Evolutionary conservation across 2,888 invertebrate species (phyloP), one percentile per base, ranked within the genome.

Genomic region (Stegophylla sp.): DNA sequence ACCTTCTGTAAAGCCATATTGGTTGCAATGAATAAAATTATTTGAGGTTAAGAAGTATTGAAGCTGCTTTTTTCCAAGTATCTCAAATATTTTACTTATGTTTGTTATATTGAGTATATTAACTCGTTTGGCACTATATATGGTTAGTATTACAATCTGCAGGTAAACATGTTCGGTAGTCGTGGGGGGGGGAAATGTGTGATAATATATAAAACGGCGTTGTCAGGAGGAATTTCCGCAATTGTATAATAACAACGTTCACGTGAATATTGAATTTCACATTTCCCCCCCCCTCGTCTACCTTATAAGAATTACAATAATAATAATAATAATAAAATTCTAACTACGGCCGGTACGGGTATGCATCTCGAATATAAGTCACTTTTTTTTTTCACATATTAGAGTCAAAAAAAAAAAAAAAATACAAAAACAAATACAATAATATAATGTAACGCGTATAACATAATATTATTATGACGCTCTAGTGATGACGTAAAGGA

Each of bases 241-340:
- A 45, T 73, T 59, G 28, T 73, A 48, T 43, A 73, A 59, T 59
- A 56, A 45, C 12, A 34, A 51, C 10, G 3, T 34, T 41, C 15
- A 23, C 17, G 17, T 23, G 17, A 34, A 41, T 71, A 61, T 45
- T 7, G 73, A 61, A 61, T 73, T 73, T 73, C 73, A 73, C 61
- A 73, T 73, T 61, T 71, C n/a, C 15, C 12, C 59, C n/a, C 59
- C 26, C 45, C 12, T 72, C 59, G 34, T 34, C 34, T 45, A 9
- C 28, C 17, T 43, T 23, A n/a, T 17, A 41, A 4, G 13, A 15
- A 15, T 45, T 23, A 67, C 23, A 45, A 45, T 20, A 48, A 67
- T 48, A 45, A 26, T 41, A 15, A 64, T 20, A 41, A 10, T 63
- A 41, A 23, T 34, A 48, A 48, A 1, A 48, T 5, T n/a, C n/a